Conservation (phyloP, 2,797 vertebrate genomes). For the Acridotheres tristis region DNA sequence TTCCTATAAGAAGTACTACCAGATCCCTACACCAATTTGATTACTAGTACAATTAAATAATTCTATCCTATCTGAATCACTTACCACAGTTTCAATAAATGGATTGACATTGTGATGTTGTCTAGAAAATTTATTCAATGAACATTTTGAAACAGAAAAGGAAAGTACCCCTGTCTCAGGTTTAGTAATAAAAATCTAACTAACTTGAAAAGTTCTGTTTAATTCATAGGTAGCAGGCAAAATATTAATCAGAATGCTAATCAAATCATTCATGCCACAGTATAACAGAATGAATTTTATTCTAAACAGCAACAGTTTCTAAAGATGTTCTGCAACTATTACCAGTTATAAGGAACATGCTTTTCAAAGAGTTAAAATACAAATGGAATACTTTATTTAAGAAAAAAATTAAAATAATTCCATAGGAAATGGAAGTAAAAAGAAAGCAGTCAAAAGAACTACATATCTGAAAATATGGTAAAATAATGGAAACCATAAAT, state of each 20-base stretch:
- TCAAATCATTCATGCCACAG: background rate
- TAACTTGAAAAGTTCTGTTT: background rate
- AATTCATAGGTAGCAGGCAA: background rate
- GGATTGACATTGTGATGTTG: background rate
- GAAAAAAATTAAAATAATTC: background rate
- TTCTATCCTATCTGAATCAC: background rate
- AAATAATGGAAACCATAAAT: background rate
- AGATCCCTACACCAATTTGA: background rate
- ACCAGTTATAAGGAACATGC: background rate
- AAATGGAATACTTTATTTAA: background rate
- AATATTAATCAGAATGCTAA: background rate
- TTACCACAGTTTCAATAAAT: background rate
- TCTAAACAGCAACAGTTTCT: background rate
- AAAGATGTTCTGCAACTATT: background rate
- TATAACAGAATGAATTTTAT: background rate
- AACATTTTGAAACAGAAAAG: background rate
- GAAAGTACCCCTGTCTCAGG: background rate
- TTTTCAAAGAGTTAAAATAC: background rate
- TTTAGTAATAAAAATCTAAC: background rate
- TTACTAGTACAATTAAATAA: background rate
- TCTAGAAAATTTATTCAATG: background rate
- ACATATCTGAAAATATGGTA: background rate
- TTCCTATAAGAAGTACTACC: background rate
- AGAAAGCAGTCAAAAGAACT: background rate
- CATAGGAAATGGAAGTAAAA: background rate